phyloP scores from a whole-genome alignment of 2,113 vertebrate species.

The Upupa epops region DNA sequence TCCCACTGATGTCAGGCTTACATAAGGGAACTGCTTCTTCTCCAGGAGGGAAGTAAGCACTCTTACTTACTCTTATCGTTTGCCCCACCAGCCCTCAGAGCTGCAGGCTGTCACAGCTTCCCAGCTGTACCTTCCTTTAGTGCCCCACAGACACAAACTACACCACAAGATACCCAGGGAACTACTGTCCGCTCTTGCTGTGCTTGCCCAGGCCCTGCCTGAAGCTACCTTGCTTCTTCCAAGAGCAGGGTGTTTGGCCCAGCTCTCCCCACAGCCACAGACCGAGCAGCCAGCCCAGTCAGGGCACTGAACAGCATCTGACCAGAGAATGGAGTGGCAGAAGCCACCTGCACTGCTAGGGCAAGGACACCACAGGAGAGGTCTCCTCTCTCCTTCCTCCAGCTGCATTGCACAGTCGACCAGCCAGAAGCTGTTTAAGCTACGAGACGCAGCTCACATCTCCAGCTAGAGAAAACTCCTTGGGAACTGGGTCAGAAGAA shows the following conservation, averaged over 20 bases:
- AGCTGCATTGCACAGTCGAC: not conserved
- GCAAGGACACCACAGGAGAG: not conserved
- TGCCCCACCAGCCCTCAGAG: not conserved
- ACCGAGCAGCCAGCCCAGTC: not conserved
- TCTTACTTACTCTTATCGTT: not conserved
- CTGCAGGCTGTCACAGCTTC: not conserved
- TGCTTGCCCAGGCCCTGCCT: not conserved
- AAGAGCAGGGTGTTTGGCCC: not conserved
- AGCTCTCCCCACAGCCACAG: not conserved
- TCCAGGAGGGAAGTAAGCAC: not conserved
- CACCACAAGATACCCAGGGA: not conserved
- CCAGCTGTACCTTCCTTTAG: not conserved
- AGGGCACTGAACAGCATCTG: not conserved
- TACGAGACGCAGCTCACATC: not conserved
- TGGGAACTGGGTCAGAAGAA: not conserved
- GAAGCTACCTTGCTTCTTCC: not conserved
- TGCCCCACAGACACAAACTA: not conserved
- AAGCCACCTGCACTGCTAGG: not conserved
- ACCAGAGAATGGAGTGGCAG: not conserved
- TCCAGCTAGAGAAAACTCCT: not conserved
- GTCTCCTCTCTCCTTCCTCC: too few species aligned
- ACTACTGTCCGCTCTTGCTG: not conserved
- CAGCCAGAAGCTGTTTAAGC: not conserved
- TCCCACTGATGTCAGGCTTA: not conserved
- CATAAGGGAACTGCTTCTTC: not conserved